Conservation (phyloP, 1,140 invertebrate genomes). For the Centruroides vittatus region DNA sequence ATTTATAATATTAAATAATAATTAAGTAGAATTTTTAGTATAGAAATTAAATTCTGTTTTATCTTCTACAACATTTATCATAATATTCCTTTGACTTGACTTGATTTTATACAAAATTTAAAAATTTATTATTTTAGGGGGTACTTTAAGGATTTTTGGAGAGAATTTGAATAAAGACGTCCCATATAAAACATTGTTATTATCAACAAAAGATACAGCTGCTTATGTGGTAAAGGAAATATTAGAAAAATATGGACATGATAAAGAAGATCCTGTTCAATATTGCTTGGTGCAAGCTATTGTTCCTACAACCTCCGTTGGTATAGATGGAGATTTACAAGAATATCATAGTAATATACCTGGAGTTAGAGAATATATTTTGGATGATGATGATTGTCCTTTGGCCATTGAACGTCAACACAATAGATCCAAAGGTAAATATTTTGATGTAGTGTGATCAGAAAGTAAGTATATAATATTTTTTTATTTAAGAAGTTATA, state of each 20-base stretch:
- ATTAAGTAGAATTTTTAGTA: too few relatives aligned
- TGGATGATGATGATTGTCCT: conserved; percentile 95
- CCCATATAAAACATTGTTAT: conserved; percentile 92
- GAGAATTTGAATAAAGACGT: conserved; percentile 91
- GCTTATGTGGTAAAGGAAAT: conserved; percentile 87
- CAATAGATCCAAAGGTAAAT: conserved; percentile 22
- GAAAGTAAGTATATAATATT: background rate
- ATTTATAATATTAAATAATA: too few relatives aligned
- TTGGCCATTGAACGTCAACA: conserved; percentile 54
- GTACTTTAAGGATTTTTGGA: conserved; percentile 95
- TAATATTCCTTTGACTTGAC: too few relatives aligned
- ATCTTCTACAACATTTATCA: too few relatives aligned
- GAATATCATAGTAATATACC: conserved; percentile 12
- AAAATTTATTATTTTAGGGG: conserved; percentile 36
- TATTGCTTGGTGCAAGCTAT: conserved; percentile 85
- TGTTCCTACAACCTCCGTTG: conserved; percentile 11
- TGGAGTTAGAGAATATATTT: conserved; percentile 53
- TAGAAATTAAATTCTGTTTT: too few relatives aligned
- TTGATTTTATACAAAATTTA: too few relatives aligned
- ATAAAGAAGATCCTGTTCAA: conserved; percentile 69
- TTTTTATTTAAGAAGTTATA: too few relatives aligned
- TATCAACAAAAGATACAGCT: conserved; percentile 85
- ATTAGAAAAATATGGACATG: conserved; percentile 89
- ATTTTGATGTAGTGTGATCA: background rate
- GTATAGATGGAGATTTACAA: conserved; percentile 4